Conservation (phyloP, 2,888 invertebrate species). For the Nephrotoma flavescens region DNA sequence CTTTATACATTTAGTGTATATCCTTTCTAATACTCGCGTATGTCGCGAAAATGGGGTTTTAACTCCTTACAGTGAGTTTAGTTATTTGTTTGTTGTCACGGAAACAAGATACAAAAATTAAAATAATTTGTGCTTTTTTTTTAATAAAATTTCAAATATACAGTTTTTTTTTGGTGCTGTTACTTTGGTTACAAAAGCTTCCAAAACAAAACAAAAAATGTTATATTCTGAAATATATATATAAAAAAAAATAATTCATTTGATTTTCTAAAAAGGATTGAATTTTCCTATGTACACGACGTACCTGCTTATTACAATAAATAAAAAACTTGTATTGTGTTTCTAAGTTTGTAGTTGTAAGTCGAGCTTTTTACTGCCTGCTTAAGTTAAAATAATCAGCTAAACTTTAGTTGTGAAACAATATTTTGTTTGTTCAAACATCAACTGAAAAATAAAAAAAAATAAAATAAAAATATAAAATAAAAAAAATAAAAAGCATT, state of each 20-base stretch:
- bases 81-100: constrained; percentile 4
- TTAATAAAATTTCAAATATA: neutral
- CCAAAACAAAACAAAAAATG: neutral
- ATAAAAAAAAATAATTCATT: neutral
- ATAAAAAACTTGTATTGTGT: neutral
- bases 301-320: neutral
- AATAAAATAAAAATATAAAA: no score
- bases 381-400: neutral
- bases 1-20: neutral
- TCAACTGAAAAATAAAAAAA: neutral
- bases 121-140: neutral
- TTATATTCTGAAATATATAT: neutral
- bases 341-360: neutral
- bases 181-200: neutral
- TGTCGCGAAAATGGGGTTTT: neutral
- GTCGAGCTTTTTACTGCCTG: neutral
- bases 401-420: neutral
- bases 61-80: neutral
- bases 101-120: constrained; percentile 1
- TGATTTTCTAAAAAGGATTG: neutral
- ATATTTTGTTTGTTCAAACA: neutral
- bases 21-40: neutral
- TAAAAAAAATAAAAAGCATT: neutral
- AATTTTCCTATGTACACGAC: neutral
- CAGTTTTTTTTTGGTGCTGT: neutral